Evolutionary conservation across 1,140 invertebrate species (phyloP).

Genomic region (Musca vetustissima): DNA sequence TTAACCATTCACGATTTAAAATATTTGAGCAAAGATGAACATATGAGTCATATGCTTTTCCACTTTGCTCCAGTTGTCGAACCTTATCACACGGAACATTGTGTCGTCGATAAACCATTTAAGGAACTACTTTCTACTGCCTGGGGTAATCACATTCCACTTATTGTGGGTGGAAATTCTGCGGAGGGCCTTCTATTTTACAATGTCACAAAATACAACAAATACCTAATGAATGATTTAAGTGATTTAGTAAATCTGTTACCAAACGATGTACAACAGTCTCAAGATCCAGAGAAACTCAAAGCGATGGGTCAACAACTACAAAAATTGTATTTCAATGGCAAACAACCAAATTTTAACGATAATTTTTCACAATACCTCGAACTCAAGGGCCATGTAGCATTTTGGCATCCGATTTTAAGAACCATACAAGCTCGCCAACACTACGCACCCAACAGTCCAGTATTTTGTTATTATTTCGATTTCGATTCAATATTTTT

Average conservation of each 20-base stretch:
- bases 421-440: conserved; percentile 38
- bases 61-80: conserved; percentile 47
- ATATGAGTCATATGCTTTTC: conserved; percentile 42
- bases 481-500: conserved; percentile 50
- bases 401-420: conserved; percentile 55
- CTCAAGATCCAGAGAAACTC: not conserved
- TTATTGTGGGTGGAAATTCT: conserved; percentile 56
- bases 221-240: conserved; percentile 30
- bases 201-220: conserved; percentile 39
- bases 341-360: conserved; percentile 24
- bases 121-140: conserved; percentile 33
- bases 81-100: conserved; percentile 38
- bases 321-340: conserved; percentile 37
- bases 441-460: conserved; percentile 42
- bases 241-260: conserved; percentile 40
- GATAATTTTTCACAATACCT: not conserved
- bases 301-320: conserved; percentile 33
- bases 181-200: conserved; percentile 46
- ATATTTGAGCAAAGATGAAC: conserved; percentile 36
- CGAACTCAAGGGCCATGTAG: conserved; percentile 49
- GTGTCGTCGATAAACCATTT: conserved; percentile 36
- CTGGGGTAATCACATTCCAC: conserved; percentile 55
- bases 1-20: conserved; percentile 6
- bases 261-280: conserved; percentile 33
- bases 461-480: conserved; percentile 56